A percentile compares a stretch with the other conserved stretches of the same genome.
phyloP scores from a whole-genome alignment of 2,113 vertebrate genomes.

The Erinaceus europaeus region DNA sequence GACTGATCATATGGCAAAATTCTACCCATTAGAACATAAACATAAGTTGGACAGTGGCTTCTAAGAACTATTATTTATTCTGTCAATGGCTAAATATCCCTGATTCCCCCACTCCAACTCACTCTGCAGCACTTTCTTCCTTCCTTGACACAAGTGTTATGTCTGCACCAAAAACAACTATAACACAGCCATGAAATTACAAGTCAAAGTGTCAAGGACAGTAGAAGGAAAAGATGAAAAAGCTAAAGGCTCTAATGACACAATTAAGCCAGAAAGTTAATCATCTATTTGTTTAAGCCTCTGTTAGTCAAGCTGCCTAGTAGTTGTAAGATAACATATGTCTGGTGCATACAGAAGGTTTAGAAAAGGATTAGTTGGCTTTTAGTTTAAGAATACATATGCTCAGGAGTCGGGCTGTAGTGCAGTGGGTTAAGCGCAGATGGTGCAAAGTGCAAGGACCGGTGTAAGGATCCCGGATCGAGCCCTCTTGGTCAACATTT shows the following conservation, averaged over 20 bases:
- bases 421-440: too few relatives aligned
- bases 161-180: not conserved
- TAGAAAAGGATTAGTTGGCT: constrained; percentile 6
- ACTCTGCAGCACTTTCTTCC: not conserved
- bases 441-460: too few relatives aligned
- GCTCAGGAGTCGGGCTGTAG: too few relatives aligned
- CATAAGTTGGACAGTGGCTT: not conserved
- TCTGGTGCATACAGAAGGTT: not conserved
- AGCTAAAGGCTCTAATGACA: not conserved
- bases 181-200: not conserved
- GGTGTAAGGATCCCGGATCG: too few relatives aligned
- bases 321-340: not conserved
- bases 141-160: not conserved
- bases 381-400: constrained; percentile 31
- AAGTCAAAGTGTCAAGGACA: not conserved
- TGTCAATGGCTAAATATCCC: not conserved
- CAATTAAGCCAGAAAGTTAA: not conserved
- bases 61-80: not conserved
- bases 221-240: not conserved
- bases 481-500: too few relatives aligned
- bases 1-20: not conserved
- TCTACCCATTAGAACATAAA: not conserved
- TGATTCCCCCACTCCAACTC: not conserved
- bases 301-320: not conserved
- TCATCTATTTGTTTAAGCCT: not conserved